These are phyloP conservation scores for Aphidius gifuensis DNA, from an alignment of 1,140 invertebrate genomes.

Conservation along the genomic window DNA sequence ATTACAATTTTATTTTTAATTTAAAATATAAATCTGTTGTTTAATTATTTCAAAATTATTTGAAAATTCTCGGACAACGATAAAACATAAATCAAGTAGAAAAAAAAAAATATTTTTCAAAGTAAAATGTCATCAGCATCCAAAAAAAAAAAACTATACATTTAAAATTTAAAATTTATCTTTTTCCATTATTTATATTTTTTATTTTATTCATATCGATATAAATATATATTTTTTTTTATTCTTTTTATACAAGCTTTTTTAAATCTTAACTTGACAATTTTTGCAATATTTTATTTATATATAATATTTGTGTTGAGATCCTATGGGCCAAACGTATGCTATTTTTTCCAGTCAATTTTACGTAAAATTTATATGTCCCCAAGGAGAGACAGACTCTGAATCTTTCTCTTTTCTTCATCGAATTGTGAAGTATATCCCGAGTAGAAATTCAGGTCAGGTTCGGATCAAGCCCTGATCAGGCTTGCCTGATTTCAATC, in stretches of 20 bases:
- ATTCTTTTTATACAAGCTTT: slow-evolving; percentile 8
- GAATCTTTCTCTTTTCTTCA: neutral
- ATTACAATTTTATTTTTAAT: neutral
- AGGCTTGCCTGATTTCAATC: no score
- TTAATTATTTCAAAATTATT: no score
- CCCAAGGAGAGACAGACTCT: slow-evolving; percentile 10
- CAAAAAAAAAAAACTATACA: neutral
- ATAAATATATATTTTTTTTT: slow-evolving; percentile 3
- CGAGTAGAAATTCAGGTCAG: no score
- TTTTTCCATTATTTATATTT: slow-evolving; percentile 5
- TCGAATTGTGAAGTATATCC: no score
- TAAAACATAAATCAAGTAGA: no score
- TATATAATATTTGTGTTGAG: slow-evolving; percentile 4
- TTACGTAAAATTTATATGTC: slow-evolving; percentile 21
- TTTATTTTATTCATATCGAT: no score
- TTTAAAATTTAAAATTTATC: slow-evolving; percentile 9
- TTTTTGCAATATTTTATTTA: slow-evolving; percentile 17
- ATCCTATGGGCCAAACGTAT: slow-evolving; percentile 15
- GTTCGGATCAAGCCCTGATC: no score
- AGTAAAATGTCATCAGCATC: no score
- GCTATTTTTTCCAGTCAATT: slow-evolving; percentile 21
- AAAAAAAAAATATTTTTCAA: neutral
- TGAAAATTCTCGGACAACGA: no score
- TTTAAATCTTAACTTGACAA: slow-evolving; percentile 7
- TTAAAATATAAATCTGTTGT: neutral